A percentile compares a stretch with the other conserved stretches of the same genome.
Conservation (phyloP, 2,113 vertebrate genomes). For the Pachycephala philippinensis region DNA sequence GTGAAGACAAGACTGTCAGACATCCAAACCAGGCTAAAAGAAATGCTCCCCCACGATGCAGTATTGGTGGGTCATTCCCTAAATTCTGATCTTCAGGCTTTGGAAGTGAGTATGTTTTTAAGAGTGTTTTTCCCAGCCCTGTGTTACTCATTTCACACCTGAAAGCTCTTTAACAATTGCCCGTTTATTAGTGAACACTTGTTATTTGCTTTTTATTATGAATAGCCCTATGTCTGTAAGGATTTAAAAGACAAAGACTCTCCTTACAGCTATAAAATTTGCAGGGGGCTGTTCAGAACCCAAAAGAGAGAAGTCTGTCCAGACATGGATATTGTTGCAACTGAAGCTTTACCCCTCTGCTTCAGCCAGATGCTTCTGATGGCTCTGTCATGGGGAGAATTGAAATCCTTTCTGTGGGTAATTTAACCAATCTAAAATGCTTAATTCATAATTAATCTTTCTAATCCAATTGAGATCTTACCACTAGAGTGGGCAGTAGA, state of each 20-base stretch:
- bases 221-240: background rate
- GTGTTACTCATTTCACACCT: background rate
- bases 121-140: background rate
- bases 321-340: background rate
- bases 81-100: conserved; percentile 79
- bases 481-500: background rate
- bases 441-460: background rate
- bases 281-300: background rate
- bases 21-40: conserved; percentile 75
- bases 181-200: background rate
- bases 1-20: conserved; percentile 80
- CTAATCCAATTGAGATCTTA: background rate
- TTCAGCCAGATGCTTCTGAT: background rate
- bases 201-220: background rate
- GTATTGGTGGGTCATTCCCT: conserved; percentile 90
- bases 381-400: background rate
- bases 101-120: conserved; percentile 76
- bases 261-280: background rate
- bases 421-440: background rate
- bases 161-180: background rate
- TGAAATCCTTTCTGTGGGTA: background rate
- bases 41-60: conserved; percentile 80
- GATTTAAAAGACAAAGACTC: background rate
- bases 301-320: background rate
- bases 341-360: background rate